Base-by-base conservation (phyloP, 2,888 invertebrate genomes). In the Nomada fucata region DNA sequence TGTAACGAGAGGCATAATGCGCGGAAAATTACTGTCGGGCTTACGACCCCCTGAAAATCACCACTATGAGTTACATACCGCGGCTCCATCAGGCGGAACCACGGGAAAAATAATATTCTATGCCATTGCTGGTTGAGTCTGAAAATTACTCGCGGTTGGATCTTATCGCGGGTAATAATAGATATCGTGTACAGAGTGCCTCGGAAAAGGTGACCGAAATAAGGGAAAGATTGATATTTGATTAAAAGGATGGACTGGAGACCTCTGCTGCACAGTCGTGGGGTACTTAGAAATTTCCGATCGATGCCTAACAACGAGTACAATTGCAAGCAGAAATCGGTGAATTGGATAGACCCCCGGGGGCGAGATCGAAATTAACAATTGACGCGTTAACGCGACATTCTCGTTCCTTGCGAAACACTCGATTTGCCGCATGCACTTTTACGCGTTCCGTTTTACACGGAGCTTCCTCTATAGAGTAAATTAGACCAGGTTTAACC, bases 1-100 rank as follows among this genome's bases (percentile, higher is more conserved):
- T 77, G 73, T 76, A 80, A 80, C 83, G 83, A 80, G 76, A 47
- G 80, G 65, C 71, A 70, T 83, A 83, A 82, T 42, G 83, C 75
- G 83, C 53, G 75, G 82, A 78, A 83, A 78, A 83, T 83, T 79
- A 72, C 82, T 61, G 57, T 42, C 20, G 69, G 75, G 52, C 59
- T 72, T 52, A 61, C 60, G 60, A 72, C 78, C 69, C 26, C 42
- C 67, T 69, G 53, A 57, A 75, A 72, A 78, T 79, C 79, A 83
- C 71, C 72, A 74, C 78, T 70, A 64, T 61, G 29, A 47, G 50
- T 44, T 72, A 60, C 50, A 20, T 76, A 53, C 23, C 26, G 67
- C 20, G 11, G 55, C 26, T 50, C 76, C 76, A 60, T 80, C 76
- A 82, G 68, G 18, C 29, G 23, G 42, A 50, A 61, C 47, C 36